Percentiles rank a stretch among this genome's conserved stretches.
phyloP scores from a whole-genome alignment of 2,888 invertebrate species.

The Cynaeus angustus region DNA sequence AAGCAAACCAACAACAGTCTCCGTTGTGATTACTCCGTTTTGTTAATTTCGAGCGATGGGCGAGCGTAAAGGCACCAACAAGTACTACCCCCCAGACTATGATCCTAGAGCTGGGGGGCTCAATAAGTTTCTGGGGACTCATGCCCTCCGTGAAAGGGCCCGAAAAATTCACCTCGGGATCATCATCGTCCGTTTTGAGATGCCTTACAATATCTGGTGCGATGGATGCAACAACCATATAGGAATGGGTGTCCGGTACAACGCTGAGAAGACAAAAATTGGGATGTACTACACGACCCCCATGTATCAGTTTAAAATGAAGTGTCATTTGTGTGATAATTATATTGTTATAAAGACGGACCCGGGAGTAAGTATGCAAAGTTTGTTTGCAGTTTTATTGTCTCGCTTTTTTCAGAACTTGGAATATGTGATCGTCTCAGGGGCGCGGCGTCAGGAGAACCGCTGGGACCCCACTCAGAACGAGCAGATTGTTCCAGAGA shows the following conservation, averaged over 20 bases:
- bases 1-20: too few species aligned
- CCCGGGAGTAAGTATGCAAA: slow-evolving; percentile 89
- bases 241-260: slow-evolving; percentile 99
- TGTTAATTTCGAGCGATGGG: too few species aligned
- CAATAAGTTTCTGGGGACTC: slow-evolving; percentile 94
- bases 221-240: slow-evolving; percentile 98
- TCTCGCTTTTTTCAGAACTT: slow-evolving; percentile 81
- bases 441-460: slow-evolving; percentile 96
- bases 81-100: slow-evolving; percentile 99
- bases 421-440: slow-evolving; percentile 96
- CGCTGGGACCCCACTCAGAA: slow-evolving; percentile 98
- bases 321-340: slow-evolving; percentile 98
- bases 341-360: slow-evolving; percentile 99
- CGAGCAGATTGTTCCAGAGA: slow-evolving; percentile 94
- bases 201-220: slow-evolving; percentile 99
- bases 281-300: slow-evolving; percentile 99
- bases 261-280: slow-evolving; percentile 92
- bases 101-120: slow-evolving; percentile 95
- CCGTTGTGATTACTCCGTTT: too few species aligned
- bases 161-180: slow-evolving; percentile 97
- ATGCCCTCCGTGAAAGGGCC: slow-evolving; percentile 96
- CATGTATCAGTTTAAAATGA: slow-evolving; percentile 98
- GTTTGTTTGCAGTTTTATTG: slow-evolving; percentile 17
- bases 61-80: slow-evolving; percentile 97
- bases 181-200: slow-evolving; percentile 97